A percentile compares a stretch with the other conserved stretches of the same genome.
Conservation (phyloP, 2,113 vertebrate genomes). For the Daubentonia madagascariensis region DNA sequence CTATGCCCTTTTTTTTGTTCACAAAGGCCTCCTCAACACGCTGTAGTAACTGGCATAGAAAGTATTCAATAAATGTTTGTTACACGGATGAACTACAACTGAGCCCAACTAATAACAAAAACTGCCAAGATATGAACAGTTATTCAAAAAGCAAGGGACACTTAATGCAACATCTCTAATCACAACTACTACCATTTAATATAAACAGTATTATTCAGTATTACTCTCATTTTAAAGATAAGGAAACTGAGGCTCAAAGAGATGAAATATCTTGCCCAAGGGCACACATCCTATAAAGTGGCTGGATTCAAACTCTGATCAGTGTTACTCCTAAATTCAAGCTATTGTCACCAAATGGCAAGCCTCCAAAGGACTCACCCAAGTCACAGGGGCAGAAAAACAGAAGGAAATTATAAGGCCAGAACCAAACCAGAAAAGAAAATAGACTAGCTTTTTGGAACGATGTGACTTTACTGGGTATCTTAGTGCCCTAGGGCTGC, state of each 20-base stretch:
- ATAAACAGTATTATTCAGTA: background rate
- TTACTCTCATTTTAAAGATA: background rate
- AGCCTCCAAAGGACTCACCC: background rate
- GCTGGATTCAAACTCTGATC: background rate
- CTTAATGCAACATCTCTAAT: background rate
- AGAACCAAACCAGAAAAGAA: background rate
- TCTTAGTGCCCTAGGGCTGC: background rate
- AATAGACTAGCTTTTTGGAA: background rate
- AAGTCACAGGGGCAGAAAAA: background rate
- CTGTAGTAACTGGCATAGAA: background rate
- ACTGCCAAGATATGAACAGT: background rate
- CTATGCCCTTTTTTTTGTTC: background rate
- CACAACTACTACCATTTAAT: background rate
- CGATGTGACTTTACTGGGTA: background rate
- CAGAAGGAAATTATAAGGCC: background rate
- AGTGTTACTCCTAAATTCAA: background rate
- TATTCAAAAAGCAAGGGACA: background rate
- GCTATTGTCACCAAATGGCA: background rate
- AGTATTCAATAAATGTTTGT: background rate
- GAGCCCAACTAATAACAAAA: background rate
- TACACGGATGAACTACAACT: background rate
- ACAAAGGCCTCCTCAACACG: background rate
- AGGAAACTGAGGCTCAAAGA: background rate
- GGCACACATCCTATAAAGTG: background rate
- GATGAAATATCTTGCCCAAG: background rate